Conservation (phyloP, 2,888 invertebrate species). For the Ashinkailepas kermadecensis region DNA sequence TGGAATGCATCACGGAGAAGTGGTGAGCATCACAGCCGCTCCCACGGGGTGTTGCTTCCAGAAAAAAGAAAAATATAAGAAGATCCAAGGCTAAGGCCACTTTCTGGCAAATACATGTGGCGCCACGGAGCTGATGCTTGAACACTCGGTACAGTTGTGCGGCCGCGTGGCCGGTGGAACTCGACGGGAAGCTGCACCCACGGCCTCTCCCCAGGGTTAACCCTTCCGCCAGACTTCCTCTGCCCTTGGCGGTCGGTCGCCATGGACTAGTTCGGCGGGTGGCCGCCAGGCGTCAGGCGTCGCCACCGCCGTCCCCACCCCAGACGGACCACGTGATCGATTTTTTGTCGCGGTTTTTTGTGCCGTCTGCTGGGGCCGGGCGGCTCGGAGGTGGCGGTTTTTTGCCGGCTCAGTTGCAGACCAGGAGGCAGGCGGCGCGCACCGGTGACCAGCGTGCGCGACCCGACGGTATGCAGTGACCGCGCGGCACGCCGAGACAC, state of each 20-base stretch:
- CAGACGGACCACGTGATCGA: slow-evolving; percentile 19
- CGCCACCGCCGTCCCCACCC: slow-evolving; percentile 15
- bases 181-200: slow-evolving; percentile 22
- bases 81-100: neutral
- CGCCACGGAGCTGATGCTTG: neutral
- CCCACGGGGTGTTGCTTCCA: neutral
- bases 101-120: neutral
- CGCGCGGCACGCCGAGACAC: neutral
- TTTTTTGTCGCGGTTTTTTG: slow-evolving; percentile 10
- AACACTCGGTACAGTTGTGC: neutral
- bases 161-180: neutral
- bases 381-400: neutral
- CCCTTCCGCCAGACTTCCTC: slow-evolving; percentile 32
- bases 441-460: neutral
- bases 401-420: slow-evolving; percentile 17
- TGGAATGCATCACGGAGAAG: too few relatives aligned
- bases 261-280: slow-evolving; percentile 32
- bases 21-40: neutral
- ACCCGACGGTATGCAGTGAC: neutral
- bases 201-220: slow-evolving; percentile 27
- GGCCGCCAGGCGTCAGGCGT: slow-evolving; percentile 5
- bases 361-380: slow-evolving; percentile 18
- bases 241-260: slow-evolving; percentile 35
- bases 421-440: neutral
- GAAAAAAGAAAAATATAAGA: too few relatives aligned